Base-by-base conservation (phyloP, 2,888 invertebrate genomes). In the Eretmocerus hayati region DNA sequence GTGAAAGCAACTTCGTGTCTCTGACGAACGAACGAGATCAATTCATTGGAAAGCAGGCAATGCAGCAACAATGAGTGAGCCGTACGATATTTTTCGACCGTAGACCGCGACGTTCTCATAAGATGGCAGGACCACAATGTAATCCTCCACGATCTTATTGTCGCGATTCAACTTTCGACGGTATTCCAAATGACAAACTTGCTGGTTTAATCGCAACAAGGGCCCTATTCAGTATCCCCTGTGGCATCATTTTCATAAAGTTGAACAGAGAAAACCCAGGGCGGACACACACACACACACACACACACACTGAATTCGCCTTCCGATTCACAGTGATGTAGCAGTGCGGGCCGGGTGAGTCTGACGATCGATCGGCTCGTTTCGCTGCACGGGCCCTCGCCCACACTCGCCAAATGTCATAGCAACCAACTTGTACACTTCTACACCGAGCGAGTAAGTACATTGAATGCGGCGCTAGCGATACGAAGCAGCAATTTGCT, bases 71-170 rank as follows among this genome's bases (percentile, higher is more conserved):
- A 23, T 31, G 9, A n/a, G 45, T 22, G 23, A 41, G 41, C 23
- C 41, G 18, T 19, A 41, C 20, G 18, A 41, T 26, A 18, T 41
- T 41, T 31, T 41, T 38, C 22, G 30, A 26, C 26, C 11, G 31
- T 20, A 18, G 36, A 31, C 23, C 37, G 20, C 2, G 19, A 11
- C 6, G 11, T 40, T 33, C 39, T 21, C 39, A 40, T 33, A 33
- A 33, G 40, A 39, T 23, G n/a, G 18, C 46, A 23, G n/a, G n/a
- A n/a, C n/a, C 26, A 26, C 35, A 40, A 33, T 46, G 33, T 36
- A 40, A 40, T 46, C 23, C 46, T 26, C 19, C 2, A 21, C 19
- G 46, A 46, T 18, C 40, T 39, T 46, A 46, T 39, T 37, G 46
- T 46, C 33, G 11, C 26, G 26, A 26, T n/a, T 32, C 16, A 31